Percentiles rank a stretch among this genome's conserved stretches.
These are phyloP conservation scores for Rhagonycha fulva DNA, from an alignment of 2,888 invertebrate genomes.

Conservation along the genomic window DNA sequence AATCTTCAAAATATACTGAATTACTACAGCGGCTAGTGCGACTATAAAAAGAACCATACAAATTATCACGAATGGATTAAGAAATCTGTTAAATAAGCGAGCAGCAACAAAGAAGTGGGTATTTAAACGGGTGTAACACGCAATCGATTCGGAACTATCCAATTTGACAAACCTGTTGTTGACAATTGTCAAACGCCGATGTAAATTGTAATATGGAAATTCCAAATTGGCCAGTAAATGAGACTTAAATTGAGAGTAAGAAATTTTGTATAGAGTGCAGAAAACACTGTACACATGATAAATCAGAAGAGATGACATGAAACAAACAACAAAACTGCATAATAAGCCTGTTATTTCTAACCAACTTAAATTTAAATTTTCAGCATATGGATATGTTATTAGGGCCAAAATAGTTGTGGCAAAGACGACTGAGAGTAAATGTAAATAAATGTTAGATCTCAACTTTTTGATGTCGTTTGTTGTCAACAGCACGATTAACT, in stretches of 20 bases:
- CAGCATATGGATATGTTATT: fast-evolving
- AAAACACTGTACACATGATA: background rate
- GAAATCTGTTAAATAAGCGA: background rate
- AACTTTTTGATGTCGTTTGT: too few species aligned
- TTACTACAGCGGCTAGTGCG: background rate
- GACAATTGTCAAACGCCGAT: background rate
- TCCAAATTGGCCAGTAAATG: background rate
- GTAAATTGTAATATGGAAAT: background rate
- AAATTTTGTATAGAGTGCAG: background rate
- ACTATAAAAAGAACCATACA: background rate
- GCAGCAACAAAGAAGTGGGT: background rate
- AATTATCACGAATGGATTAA: background rate
- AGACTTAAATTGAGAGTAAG: background rate
- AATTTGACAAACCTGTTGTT: background rate
- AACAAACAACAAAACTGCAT: background rate
- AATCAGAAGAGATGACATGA: background rate
- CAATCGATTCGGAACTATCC: background rate
- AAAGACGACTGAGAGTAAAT: too few species aligned
- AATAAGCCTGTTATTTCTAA: background rate
- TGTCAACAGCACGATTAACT: too few species aligned
- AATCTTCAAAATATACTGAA: background rate
- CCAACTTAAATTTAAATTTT: background rate
- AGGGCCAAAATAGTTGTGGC: fast-evolving
- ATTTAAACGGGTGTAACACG: background rate
- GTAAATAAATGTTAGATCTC: too few species aligned